phyloP scores from a whole-genome alignment of 2,113 vertebrate species.

The Alosa alosa region DNA sequence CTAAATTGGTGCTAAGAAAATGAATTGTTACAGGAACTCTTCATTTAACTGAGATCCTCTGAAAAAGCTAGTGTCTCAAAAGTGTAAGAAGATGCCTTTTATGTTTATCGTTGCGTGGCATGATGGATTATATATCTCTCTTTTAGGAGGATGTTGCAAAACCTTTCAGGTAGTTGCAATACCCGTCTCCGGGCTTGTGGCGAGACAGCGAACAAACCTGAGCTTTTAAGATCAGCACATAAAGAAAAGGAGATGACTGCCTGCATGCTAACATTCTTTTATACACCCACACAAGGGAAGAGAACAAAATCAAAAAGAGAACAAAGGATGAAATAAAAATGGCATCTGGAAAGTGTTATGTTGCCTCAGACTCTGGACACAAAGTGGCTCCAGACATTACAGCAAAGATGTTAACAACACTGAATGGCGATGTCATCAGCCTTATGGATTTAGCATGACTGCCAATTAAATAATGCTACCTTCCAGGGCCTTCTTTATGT shows the following conservation, averaged over 20 bases:
- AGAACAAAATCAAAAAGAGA: slow-evolving; percentile 17
- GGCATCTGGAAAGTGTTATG: not conserved
- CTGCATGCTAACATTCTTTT: not conserved
- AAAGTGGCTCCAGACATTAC: not conserved
- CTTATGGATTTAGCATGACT: not conserved
- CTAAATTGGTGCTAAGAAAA: not conserved
- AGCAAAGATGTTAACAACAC: not conserved
- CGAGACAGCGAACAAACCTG: slow-evolving; percentile 6
- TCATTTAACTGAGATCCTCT: not conserved
- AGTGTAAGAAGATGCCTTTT: not conserved
- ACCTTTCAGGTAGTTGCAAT: not conserved
- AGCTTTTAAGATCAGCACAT: slow-evolving; percentile 38
- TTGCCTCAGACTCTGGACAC: not conserved
- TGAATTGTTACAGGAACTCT: not conserved
- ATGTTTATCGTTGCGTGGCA: not conserved
- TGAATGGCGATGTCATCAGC: not conserved
- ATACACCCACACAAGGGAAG: slow-evolving; percentile 22
- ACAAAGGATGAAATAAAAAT: not conserved
- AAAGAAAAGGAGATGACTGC: not conserved
- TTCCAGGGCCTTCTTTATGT: not conserved
- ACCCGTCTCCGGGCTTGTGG: not conserved
- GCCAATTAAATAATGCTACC: not conserved
- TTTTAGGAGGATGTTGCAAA: slow-evolving; percentile 7
- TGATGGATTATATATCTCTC: not conserved
- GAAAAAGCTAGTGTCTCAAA: not conserved